phyloP scores from a whole-genome alignment of 2,113 vertebrate species.

The Tyto alba region DNA sequence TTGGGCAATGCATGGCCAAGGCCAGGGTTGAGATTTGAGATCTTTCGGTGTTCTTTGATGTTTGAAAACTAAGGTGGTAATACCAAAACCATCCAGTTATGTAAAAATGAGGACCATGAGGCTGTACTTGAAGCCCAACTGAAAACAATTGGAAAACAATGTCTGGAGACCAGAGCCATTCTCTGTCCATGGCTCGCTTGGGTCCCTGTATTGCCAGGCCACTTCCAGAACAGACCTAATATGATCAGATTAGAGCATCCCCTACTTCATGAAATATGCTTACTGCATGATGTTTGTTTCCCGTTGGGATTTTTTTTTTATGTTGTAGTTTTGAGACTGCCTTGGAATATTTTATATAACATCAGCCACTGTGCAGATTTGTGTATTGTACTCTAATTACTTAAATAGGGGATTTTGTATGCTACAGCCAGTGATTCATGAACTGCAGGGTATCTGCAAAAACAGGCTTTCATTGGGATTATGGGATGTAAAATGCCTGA shows the following conservation, averaged over 20 bases:
- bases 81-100: neutral
- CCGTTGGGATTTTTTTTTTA: neutral
- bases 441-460: constrained; percentile 67
- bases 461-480: constrained; percentile 69
- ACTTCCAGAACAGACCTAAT: neutral
- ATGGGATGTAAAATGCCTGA: constrained; percentile 66
- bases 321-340: constrained; percentile 10
- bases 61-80: neutral
- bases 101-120: neutral
- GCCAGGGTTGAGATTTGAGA: neutral
- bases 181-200: neutral
- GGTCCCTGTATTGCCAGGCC: neutral
- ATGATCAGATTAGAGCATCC: neutral
- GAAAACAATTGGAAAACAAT: neutral
- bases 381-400: constrained; percentile 66
- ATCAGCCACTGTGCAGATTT: constrained; percentile 64
- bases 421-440: constrained; percentile 66
- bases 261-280: neutral
- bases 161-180: neutral
- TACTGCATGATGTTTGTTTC: neutral
- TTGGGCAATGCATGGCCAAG: neutral
- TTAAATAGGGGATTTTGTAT: constrained; percentile 70
- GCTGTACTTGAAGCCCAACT: neutral
- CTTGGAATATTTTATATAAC: constrained; percentile 55
- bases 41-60: neutral